Percentiles rank a stretch among this genome's conserved stretches.
Conservation (phyloP, 1,140 invertebrate species). For the Drosophila gunungcola region DNA sequence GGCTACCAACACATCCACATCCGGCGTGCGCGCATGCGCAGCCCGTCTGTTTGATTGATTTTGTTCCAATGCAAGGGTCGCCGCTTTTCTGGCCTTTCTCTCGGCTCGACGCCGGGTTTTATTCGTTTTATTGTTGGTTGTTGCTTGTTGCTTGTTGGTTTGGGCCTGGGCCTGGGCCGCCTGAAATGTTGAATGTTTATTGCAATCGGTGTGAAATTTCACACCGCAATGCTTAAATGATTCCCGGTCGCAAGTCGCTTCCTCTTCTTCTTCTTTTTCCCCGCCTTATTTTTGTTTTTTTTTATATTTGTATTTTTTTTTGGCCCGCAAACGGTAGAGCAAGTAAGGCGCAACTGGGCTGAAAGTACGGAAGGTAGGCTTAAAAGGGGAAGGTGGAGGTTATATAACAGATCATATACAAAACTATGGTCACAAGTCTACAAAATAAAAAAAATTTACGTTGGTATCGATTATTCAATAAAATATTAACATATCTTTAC, state of each 20-base stretch:
- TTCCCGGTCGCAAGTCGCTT: constrained; percentile 55
- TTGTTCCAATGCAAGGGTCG: constrained; percentile 67
- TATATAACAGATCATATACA: constrained; percentile 1
- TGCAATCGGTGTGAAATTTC: constrained; percentile 84
- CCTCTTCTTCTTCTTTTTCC: constrained; percentile 13
- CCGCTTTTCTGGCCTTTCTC: constrained; percentile 59
- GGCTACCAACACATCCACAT: constrained; percentile 69
- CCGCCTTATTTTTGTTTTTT: neutral
- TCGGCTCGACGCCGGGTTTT: constrained; percentile 41
- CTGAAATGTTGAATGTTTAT: constrained; percentile 76
- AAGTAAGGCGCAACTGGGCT: constrained; percentile 20
- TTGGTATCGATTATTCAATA: too few relatives aligned
- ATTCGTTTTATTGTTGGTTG: constrained; percentile 39
- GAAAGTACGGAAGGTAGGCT: constrained; percentile 9
- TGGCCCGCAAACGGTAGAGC: constrained; percentile 35
- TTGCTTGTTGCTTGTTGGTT: too few relatives aligned
- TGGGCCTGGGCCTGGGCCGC: constrained; percentile 3
- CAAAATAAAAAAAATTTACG: neutral
- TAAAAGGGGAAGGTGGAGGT: neutral
- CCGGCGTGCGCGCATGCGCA: constrained; percentile 75
- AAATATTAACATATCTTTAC: too few relatives aligned
- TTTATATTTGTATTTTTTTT: constrained; percentile 20
- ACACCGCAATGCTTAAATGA: constrained; percentile 84
- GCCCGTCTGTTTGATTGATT: constrained; percentile 74
- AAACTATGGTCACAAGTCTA: neutral